Percentiles rank a stretch among this genome's conserved stretches.
Evolutionary conservation across 2,797 vertebrate genomes (phyloP).

Genomic region (Sebastes oblongus): DNA sequence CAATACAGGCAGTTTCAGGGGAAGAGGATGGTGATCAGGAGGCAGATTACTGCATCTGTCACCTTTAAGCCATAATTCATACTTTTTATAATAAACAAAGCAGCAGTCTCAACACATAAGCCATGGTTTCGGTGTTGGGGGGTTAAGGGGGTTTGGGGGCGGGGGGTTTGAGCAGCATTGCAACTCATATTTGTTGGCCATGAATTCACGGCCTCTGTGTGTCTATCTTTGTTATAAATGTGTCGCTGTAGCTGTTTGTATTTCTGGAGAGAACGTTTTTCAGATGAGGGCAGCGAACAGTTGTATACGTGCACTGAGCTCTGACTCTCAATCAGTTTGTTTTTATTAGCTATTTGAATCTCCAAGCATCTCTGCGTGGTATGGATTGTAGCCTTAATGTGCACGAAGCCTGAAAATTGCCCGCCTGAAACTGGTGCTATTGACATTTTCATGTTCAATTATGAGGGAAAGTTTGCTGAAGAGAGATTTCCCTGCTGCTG

Average conservation of each 20-base stretch:
- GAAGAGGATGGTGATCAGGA: constrained; percentile 48
- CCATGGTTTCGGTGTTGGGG: neutral
- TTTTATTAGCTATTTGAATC: constrained; percentile 36
- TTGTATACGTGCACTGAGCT: constrained; percentile 24
- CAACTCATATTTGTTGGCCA: constrained; percentile 30
- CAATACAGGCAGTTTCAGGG: constrained; percentile 37
- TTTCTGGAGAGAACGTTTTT: constrained; percentile 42
- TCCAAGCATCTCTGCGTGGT: constrained; percentile 21
- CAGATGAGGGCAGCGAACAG: constrained; percentile 25
- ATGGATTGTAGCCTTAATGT: constrained; percentile 39
- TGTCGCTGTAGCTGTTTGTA: constrained; percentile 39
- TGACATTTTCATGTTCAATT: constrained; percentile 46
- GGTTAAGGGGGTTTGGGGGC: accelerated
- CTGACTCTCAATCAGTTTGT: constrained; percentile 12
- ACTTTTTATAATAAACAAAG: constrained; percentile 57
- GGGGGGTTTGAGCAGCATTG: constrained; percentile 13
- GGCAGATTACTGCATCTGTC: constrained; percentile 58
- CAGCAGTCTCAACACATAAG: constrained; percentile 53
- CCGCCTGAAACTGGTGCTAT: constrained; percentile 26
- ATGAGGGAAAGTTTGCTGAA: constrained; percentile 16
- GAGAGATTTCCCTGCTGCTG: constrained; percentile 33
- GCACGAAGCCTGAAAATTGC: constrained; percentile 19
- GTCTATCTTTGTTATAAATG: constrained; percentile 31
- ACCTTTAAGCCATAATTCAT: constrained; percentile 56
- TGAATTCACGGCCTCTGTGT: constrained; percentile 20